Conservation (phyloP, 2,797 vertebrate genomes). For the Melanotaenia nigrans region DNA sequence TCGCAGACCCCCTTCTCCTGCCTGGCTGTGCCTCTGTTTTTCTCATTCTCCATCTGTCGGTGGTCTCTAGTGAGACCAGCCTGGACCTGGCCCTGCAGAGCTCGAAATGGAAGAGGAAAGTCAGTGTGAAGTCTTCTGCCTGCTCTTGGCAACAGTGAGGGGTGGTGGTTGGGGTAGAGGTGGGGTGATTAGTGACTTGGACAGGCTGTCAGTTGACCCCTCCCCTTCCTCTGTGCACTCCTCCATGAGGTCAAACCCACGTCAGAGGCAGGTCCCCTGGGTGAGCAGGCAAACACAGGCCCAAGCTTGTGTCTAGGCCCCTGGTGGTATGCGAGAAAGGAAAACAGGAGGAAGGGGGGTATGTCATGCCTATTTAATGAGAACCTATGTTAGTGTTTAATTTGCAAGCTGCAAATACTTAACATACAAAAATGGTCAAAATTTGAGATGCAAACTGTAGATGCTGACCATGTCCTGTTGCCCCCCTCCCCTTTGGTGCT, state of each 20-base stretch:
- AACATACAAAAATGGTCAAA: conserved; percentile 17
- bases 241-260: conserved; percentile 77
- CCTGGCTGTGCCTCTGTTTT: conserved; percentile 12
- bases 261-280: conserved; percentile 73
- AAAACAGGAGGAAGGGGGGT: conserved; percentile 51
- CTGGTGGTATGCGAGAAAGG: conserved; percentile 74
- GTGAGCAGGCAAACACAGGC: conserved; percentile 74
- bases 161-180: conserved; percentile 50
- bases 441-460: conserved; percentile 20
- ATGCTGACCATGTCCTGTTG: not conserved
- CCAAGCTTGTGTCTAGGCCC: conserved; percentile 72
- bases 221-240: conserved; percentile 61
- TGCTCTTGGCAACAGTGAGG: conserved; percentile 56
- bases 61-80: conserved; percentile 28
- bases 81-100: conserved; percentile 23
- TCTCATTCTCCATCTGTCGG: conserved; percentile 24
- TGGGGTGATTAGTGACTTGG: conserved; percentile 65
- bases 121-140: conserved; percentile 36
- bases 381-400: conserved; percentile 57
- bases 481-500: not conserved
- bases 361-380: conserved; percentile 69
- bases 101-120: conserved; percentile 26
- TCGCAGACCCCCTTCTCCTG: conserved; percentile 1
- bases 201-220: conserved; percentile 70
- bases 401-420: conserved; percentile 10